Evolutionary conservation across 1,140 invertebrate genomes (phyloP), one percentile per base, ranked within the genome.

Genomic region (Penaeus chinensis): DNA sequence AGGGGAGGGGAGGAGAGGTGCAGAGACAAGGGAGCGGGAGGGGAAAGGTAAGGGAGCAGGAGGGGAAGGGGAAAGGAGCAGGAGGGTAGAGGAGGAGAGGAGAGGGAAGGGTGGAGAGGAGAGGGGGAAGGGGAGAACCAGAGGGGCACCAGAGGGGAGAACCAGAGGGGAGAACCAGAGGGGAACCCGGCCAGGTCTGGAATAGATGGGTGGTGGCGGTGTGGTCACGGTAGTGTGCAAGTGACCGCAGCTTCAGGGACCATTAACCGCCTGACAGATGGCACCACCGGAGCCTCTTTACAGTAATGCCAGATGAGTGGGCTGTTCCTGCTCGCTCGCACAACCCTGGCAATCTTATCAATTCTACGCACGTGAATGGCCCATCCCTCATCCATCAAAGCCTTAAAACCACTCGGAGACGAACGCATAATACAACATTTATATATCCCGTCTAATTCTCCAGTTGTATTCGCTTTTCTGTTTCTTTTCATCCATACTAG

Each of bases 201-300:
- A 71, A 71, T 86, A 81, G 84, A 69, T 71, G 63, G 63, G 78
- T 80, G 84, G 78, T 86, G 84, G 84, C 32, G n/a, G 80, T 37
- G 85, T 87, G 86, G 86, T 82, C 86, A 87, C 86, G 81, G 80
- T 82, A 74, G 86, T 87, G 86, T 87, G 86, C 86, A 87, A 87
- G 86, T 87, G 86, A 87, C 86, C 86, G 80, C 60, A 37, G 42
- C 86, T 87, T 87, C 86, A 87, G 74, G 86, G 86, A 65, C 86
- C 86, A 87, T 87, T 87, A 87, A 82, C 66, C 61, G 54, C 69
- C 86, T 87, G 86, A 87, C 86, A 87, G 86, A 87, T 87, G 86
- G 86, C 86, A 87, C 80, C 69, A 83, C 80, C 78, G 86, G 86
- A 87, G 81, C 71, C 81, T 71, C 86, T 80, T 27, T n/a, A 80